Evolutionary conservation across 2,797 vertebrate genomes (phyloP).

Genomic region (Lithobates sylvaticus): DNA sequence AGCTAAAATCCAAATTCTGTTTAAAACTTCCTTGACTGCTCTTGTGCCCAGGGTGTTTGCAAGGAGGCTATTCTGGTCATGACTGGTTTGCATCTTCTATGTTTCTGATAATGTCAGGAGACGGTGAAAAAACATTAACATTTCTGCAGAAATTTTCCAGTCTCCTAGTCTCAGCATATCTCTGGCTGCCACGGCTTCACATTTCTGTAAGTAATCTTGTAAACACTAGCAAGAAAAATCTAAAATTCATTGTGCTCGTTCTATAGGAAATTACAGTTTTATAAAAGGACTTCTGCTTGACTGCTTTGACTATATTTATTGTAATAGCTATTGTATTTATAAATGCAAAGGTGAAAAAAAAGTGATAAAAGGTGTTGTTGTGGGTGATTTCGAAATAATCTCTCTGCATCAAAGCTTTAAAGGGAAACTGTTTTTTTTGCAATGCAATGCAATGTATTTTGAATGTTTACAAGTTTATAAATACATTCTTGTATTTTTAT

Average conservation of each 20-base stretch:
- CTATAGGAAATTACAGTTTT: constrained; percentile 11
- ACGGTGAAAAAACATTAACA: constrained; percentile 76
- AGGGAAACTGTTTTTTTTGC: too few relatives aligned
- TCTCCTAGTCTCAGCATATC: constrained; percentile 88
- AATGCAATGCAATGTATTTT: too few relatives aligned
- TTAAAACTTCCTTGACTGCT: constrained; percentile 78
- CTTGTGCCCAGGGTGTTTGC: constrained; percentile 76
- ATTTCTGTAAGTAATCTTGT: constrained; percentile 82
- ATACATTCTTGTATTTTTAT: too few relatives aligned
- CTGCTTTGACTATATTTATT: not conserved
- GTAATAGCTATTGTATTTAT: not conserved
- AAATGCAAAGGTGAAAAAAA: not conserved
- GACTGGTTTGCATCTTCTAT: constrained; percentile 93
- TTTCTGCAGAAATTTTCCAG: constrained; percentile 84
- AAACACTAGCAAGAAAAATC: not conserved
- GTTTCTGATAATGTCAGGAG: constrained; percentile 89
- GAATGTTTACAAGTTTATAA: too few relatives aligned
- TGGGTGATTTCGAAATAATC: too few relatives aligned
- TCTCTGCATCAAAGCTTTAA: too few relatives aligned
- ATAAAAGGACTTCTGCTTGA: not conserved
- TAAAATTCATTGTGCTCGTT: constrained; percentile 38
- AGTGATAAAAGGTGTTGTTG: not conserved
- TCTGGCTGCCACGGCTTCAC: constrained; percentile 89
- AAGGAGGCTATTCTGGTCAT: constrained; percentile 78
- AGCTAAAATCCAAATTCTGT: constrained; percentile 34